Percentiles rank a stretch among this genome's conserved stretches.
Conservation (phyloP, 2,797 vertebrate genomes). For the Gallinago solitaria region DNA sequence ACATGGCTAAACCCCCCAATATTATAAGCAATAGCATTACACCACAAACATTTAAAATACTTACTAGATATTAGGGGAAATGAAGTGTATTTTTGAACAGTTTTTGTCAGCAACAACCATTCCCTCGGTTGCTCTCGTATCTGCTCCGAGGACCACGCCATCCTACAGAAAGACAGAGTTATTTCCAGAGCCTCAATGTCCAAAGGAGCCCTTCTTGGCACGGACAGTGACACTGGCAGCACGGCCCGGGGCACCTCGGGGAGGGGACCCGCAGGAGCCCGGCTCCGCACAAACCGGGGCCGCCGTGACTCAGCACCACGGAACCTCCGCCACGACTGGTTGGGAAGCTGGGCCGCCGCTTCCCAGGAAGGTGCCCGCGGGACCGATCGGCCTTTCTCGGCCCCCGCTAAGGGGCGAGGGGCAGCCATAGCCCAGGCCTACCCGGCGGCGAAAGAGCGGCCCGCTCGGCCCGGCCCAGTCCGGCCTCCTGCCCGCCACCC, state of each 20-base stretch:
- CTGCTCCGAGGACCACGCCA: slow-evolving; percentile 81
- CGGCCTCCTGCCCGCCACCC: background rate
- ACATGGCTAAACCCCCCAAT: accelerated
- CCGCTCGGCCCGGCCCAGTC: no score
- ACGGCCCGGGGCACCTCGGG: background rate
- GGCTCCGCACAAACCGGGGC: background rate
- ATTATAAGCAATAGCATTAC: accelerated
- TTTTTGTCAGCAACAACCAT: slow-evolving; percentile 99
- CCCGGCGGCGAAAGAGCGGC: background rate
- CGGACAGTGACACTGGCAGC: accelerated
- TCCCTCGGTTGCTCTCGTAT: slow-evolving; percentile 95
- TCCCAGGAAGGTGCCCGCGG: background rate
- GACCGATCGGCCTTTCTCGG: background rate
- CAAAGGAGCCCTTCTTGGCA: accelerated
- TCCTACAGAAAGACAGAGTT: background rate
- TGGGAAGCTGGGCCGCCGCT: background rate
- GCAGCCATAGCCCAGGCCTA: no score
- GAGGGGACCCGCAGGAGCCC: background rate
- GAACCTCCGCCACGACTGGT: background rate
- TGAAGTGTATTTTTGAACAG: slow-evolving; percentile 98
- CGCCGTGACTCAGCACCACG: slow-evolving; percentile 3
- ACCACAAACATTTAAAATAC: background rate
- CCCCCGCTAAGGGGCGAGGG: background rate
- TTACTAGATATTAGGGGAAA: slow-evolving; percentile 97
- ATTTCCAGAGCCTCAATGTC: accelerated